Conservation (phyloP, 2,888 invertebrate genomes). For the Bellardia bayeri region DNA sequence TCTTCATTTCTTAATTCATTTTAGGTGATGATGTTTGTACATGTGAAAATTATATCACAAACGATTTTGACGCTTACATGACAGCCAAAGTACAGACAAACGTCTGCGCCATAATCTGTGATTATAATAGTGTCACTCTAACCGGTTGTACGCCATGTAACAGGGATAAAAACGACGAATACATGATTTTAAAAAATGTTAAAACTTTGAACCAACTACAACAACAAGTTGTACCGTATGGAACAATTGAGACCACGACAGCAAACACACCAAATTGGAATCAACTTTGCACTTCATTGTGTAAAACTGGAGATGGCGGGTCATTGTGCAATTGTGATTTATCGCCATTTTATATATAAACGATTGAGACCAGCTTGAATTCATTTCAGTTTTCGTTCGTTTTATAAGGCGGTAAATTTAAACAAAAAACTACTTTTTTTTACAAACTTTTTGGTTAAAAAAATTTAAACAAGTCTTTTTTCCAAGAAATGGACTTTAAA, state of each 20-base stretch:
- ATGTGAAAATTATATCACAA: conserved; percentile 70
- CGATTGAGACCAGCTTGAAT: conserved; percentile 4
- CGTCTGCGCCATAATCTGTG: conserved; percentile 80
- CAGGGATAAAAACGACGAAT: conserved; percentile 41
- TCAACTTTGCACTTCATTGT: conserved; percentile 88
- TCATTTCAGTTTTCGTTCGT: conserved; percentile 9
- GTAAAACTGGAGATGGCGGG: conserved; percentile 89
- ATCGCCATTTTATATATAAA: conserved; percentile 85
- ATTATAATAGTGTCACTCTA: conserved; percentile 77
- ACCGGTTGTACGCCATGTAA: conserved; percentile 81
- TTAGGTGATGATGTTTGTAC: conserved; percentile 77
- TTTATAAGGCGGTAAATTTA: conserved; percentile 60
- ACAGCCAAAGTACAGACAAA: conserved; percentile 47
- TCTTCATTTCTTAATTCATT: conserved; percentile 9
- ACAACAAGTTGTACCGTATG: conserved; percentile 11
- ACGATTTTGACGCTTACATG: conserved; percentile 36
- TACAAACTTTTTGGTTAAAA: conserved; percentile 3
- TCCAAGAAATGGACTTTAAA: conserved; percentile 64
- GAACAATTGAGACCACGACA: conserved; percentile 11
- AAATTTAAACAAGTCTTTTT: conserved; percentile 44
- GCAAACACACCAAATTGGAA: conserved; percentile 86
- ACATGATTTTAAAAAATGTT: conserved; percentile 64
- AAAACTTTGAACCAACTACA: conserved; percentile 69
- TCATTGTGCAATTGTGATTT: conserved; percentile 91
- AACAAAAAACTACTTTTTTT: conserved; percentile 11